Base-by-base conservation (phyloP, 2,888 invertebrate genomes). In the Prosopocoilus inquinatus region DNA sequence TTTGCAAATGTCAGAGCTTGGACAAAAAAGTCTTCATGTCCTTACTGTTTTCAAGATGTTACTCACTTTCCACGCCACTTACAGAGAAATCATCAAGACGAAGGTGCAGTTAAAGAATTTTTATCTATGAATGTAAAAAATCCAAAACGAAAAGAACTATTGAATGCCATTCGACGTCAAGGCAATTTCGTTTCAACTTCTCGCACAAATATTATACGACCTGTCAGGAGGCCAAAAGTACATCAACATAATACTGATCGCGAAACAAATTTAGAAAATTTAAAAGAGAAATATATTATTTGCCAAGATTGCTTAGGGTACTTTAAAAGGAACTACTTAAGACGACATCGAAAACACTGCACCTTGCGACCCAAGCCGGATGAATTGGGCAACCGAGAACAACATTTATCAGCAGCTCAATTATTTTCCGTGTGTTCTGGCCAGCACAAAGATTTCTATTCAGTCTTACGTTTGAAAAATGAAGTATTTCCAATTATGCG, bases 1-100 rank as follows among this genome's bases (percentile, higher is more conserved):
- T 47, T 11, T 33, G 13, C 9, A 33, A 47, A 47, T 12, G 15
- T 34, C 15, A 56, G 55, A 32, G 32, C 47, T 15, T 50, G 58
- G 60, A 58, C 58, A 47, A 57, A 61, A 55, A 52, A 57, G 34
- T 32, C 38, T 39, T 20, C 53, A n/a, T 61, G 59, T 55, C 57
- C 58, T 34, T 60, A 59, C 50, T 59, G 61, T 51, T 45, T 49
- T 41, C 38, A 44, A 44, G 59, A 60, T 11, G 55, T 59, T 9
- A 59, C 57, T 35, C 59, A 61, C 15, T 61, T 61, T 53, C 50
- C 61, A 9, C 52, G 60, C 33, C 58, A 60, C 45, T 50, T 60
- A 41, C 12, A 46, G 43, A 33, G 57, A 20, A 53, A 58, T 44
- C 57, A 62, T 52, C 32, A 46, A 45, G 45, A 59, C 11, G 59